Base-by-base conservation (phyloP, 30 jellyfish, hydroid and myxozoan species). In the Cassiopea xamachana region DNA sequence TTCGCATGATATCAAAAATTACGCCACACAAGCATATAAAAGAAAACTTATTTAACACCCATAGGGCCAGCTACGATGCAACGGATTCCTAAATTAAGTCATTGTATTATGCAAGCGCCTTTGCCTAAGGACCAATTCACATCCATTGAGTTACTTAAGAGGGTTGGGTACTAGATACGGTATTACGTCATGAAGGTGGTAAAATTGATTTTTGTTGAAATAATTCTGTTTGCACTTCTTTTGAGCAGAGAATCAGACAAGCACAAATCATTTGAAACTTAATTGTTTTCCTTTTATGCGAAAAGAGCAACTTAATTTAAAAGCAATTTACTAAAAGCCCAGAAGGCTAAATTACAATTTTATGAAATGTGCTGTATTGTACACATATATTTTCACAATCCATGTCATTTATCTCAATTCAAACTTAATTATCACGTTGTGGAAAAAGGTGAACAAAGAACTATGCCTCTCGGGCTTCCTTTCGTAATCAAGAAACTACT, bases 1-100 rank as follows among this genome's bases (percentile, higher is more conserved):
- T 80, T 86, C 82, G 78, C 93, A 73, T 39, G 15, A 75, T 86
- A 62, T 60, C 58, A 73, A 80, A 80, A 58, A 51, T 75, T 86
- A 47, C 83, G 83, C 91, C 60, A 83, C 91, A 83, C 91, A 83
- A 83, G 83, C 91, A 7, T 58, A 27, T 49, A 49, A 64, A 64
- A 64, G 15, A 64, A 55, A 6, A 55, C 64, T 55, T 3, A 55
- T 55, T 55, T 3, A 17, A 27, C 74, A 14, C 74, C 74, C 74
- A 64, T 2, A 5, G 27, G 74, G 74, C 43, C 19, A 64, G 0
- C 43, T 17, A 14, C 43, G 2, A 13, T 64, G 39, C 15, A 14
- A 64, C 19, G 27, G 2, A 14, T 4, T 14, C 43, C 19, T 64
- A 17, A 16, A 64, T 9, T 64, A 9, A 64, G 15, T 64, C 19